These are phyloP conservation scores for Ceraclea dissimilis DNA, from an alignment of 2,888 invertebrate genomes.

Conservation along the genomic window DNA sequence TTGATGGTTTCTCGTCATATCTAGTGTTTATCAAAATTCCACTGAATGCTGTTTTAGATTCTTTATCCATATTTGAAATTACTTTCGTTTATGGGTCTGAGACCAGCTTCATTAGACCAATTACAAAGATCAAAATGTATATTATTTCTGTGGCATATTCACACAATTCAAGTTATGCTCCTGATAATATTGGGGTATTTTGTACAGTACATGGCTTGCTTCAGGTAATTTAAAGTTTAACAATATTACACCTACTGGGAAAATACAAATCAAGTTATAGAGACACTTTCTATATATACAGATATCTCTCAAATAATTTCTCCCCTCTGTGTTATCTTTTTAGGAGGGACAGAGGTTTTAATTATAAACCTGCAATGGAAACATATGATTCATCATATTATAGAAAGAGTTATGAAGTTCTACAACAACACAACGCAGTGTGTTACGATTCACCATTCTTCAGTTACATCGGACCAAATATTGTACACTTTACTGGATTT, in stretches of 20 bases:
- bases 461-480: constrained; percentile 65
- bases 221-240: constrained; percentile 48
- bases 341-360: constrained; percentile 66
- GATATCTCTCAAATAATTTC: too few relatives aligned
- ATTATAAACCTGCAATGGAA: constrained; percentile 41
- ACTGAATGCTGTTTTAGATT: constrained; percentile 48
- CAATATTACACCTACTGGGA: background rate
- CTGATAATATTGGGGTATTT: constrained; percentile 65
- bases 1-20: too few relatives aligned
- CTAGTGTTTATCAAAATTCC: too few relatives aligned
- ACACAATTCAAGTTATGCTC: constrained; percentile 58
- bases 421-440: constrained; percentile 44
- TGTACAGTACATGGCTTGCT: constrained; percentile 73
- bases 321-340: too few relatives aligned
- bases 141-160: constrained; percentile 57
- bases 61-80: constrained; percentile 68
- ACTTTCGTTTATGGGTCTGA: constrained; percentile 65
- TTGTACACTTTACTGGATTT: constrained; percentile 65
- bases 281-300: too few relatives aligned
- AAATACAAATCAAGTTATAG: too few relatives aligned
- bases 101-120: constrained; percentile 58
- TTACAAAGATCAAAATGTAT: constrained; percentile 52
- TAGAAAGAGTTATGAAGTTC: constrained; percentile 28
- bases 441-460: constrained; percentile 66
- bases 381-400: background rate